These are phyloP conservation scores for Cistogaster globosa DNA, from an alignment of 2,888 invertebrate species.

Conservation along the genomic window DNA sequence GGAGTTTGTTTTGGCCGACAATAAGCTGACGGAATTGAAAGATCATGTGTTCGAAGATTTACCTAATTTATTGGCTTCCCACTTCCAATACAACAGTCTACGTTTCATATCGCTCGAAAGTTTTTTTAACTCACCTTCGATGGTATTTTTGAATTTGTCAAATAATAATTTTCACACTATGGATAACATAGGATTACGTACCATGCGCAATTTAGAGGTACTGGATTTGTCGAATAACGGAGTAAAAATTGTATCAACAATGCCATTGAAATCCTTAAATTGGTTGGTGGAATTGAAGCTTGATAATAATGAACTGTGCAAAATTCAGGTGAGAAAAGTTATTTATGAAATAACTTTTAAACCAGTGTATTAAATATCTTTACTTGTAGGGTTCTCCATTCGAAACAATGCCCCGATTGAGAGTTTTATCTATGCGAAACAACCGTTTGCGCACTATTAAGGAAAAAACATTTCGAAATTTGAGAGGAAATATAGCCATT, in stretches of 20 bases:
- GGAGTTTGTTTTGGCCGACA: slow-evolving; percentile 88
- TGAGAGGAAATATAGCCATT: slow-evolving; percentile 91
- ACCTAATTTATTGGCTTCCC: slow-evolving; percentile 86
- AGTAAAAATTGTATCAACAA: slow-evolving; percentile 87
- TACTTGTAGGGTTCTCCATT: slow-evolving; percentile 87
- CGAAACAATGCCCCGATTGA: slow-evolving; percentile 92
- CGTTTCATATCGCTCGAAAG: slow-evolving; percentile 89
- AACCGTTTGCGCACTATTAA: slow-evolving; percentile 90
- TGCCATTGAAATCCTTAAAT: slow-evolving; percentile 89
- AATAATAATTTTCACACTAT: slow-evolving; percentile 90
- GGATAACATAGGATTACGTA: slow-evolving; percentile 89
- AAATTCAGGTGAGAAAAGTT: slow-evolving; percentile 84
- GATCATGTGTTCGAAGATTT: slow-evolving; percentile 90
- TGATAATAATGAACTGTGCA: slow-evolving; percentile 92
- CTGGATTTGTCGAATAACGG: slow-evolving; percentile 92
- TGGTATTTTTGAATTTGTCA: slow-evolving; percentile 92
- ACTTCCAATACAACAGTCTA: slow-evolving; percentile 91
- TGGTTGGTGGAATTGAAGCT: slow-evolving; percentile 94
- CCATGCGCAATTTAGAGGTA: slow-evolving; percentile 91
- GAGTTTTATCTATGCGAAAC: slow-evolving; percentile 90
- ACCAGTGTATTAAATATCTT: not conserved
- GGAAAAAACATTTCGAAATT: slow-evolving; percentile 89
- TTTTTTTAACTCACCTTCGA: slow-evolving; percentile 90
- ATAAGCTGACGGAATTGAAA: slow-evolving; percentile 89
- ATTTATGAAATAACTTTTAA: not conserved